Conservation (phyloP, 2,888 invertebrate genomes). For the Podabrus alpinus region DNA sequence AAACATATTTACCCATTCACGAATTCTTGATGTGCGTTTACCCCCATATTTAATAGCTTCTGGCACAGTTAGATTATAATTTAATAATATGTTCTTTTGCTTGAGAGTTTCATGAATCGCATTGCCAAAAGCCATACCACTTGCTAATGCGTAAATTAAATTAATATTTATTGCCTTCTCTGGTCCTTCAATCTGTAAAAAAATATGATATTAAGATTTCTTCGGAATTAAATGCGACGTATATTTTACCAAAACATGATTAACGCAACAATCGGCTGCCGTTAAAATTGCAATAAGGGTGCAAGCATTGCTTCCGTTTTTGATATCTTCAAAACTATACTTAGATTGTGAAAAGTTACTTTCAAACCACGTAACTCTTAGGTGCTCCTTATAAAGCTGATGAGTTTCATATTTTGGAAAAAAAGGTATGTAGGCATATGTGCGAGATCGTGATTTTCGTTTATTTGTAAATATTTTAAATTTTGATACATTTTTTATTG, state of each 20-base stretch:
- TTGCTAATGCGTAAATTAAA: conserved; percentile 58
- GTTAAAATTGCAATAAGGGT: conserved; percentile 64
- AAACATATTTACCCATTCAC: conserved; percentile 52
- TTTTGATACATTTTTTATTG: conserved; percentile 19
- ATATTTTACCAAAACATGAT: background rate
- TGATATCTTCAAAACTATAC: conserved; percentile 56
- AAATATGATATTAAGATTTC: background rate
- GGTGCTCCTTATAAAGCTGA: conserved; percentile 40
- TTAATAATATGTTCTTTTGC: conserved; percentile 50
- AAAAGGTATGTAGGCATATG: conserved; percentile 43
- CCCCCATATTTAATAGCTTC: conserved; percentile 58
- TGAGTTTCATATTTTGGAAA: conserved; percentile 51
- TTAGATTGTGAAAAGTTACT: conserved; percentile 63
- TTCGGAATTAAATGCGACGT: background rate
- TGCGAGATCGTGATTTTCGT: background rate
- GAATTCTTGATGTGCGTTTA: conserved; percentile 45
- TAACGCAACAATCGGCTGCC: conserved; percentile 55
- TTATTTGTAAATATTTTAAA: conserved; percentile 11
- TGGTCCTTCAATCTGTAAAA: conserved; percentile 26
- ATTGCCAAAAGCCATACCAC: conserved; percentile 65
- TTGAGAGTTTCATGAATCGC: conserved; percentile 58
- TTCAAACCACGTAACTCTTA: conserved; percentile 60
- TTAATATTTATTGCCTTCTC: conserved; percentile 25
- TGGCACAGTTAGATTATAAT: conserved; percentile 60
- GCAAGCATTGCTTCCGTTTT: conserved; percentile 64